These are phyloP conservation scores for Trichogramma dendrolimi DNA, from an alignment of 2,888 invertebrate species.

Conservation along the genomic window DNA sequence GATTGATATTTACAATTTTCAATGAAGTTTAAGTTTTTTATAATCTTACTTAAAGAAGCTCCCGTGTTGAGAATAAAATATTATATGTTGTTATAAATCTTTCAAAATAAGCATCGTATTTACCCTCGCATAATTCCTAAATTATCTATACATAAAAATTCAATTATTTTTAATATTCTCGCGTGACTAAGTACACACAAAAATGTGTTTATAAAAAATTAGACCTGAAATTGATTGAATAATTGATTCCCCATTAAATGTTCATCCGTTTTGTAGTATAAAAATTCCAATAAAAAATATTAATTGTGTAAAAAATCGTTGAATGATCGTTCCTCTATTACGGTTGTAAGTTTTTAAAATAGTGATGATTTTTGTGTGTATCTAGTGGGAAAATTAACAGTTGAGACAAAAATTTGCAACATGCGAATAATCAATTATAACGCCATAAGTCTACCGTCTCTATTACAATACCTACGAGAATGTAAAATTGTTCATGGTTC, in stretches of 20 bases:
- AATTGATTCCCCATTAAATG: no score
- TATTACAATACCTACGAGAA: no score
- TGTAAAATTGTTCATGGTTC: no score
- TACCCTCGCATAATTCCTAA: conserved; percentile 10
- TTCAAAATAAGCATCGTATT: conserved; percentile 19
- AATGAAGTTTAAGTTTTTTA: conserved; percentile 14
- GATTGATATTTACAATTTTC: conserved; percentile 25
- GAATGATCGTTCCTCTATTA: no score
- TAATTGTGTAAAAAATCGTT: no score
- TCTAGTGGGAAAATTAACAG: conserved; percentile 4
- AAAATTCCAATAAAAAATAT: no score
- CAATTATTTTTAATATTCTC: conserved; percentile 19
- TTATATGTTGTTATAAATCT: conserved; percentile 7
- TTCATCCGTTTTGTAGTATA: no score
- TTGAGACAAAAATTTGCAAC: conserved; percentile 7
- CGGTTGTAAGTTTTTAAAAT: no score
- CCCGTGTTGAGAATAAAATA: not conserved
- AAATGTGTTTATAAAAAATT: conserved; percentile 11
- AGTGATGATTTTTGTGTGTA: conserved; percentile 18
- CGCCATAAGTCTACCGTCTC: not conserved
- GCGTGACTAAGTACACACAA: conserved; percentile 17
- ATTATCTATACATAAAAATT: conserved; percentile 19
- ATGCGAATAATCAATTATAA: conserved; percentile 4
- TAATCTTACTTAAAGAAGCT: conserved; percentile 27
- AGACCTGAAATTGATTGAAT: not conserved